Evolutionary conservation across 2,888 invertebrate species (phyloP).

Genomic region (Drosophila hamatofila): DNA sequence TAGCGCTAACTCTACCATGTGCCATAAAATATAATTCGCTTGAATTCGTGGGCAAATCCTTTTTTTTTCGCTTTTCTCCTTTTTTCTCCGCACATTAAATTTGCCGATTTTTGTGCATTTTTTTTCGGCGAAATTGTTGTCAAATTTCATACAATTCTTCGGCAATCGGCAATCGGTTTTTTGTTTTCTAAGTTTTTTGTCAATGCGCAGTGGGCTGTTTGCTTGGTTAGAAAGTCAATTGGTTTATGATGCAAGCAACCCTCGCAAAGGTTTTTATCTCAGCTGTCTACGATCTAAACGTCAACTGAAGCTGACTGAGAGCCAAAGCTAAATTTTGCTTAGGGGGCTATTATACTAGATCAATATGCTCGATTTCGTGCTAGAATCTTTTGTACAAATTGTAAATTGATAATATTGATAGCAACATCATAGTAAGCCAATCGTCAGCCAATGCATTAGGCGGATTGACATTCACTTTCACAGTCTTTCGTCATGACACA

Average conservation of each 20-base stretch:
- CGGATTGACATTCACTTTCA: too few relatives aligned
- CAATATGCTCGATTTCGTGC: too few relatives aligned
- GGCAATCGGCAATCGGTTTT: conserved; percentile 45
- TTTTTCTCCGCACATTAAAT: conserved; percentile 57
- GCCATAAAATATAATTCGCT: conserved; percentile 71
- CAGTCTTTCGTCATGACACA: too few relatives aligned
- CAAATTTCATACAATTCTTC: conserved; percentile 43
- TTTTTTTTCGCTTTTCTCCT: conserved; percentile 35
- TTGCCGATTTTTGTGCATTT: conserved; percentile 26
- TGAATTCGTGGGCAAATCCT: conserved; percentile 70
- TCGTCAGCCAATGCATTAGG: too few relatives aligned
- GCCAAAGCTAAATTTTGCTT: too few relatives aligned
- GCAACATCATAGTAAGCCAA: too few relatives aligned
- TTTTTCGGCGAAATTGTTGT: conserved; percentile 46
- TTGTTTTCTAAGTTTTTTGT: background rate
- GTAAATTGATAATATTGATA: too few relatives aligned
- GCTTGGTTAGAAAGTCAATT: conserved; percentile 72
- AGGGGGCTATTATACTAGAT: too few relatives aligned
- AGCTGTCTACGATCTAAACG: background rate
- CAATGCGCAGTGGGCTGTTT: conserved; percentile 49
- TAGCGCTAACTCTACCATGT: conserved; percentile 34
- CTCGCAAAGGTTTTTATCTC: background rate
- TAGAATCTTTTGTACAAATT: too few relatives aligned
- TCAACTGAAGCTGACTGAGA: background rate
- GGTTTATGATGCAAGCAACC: conserved; percentile 64